Evolutionary conservation across 2,797 vertebrate genomes (phyloP).

Genomic region (Saxicola maurus): DNA sequence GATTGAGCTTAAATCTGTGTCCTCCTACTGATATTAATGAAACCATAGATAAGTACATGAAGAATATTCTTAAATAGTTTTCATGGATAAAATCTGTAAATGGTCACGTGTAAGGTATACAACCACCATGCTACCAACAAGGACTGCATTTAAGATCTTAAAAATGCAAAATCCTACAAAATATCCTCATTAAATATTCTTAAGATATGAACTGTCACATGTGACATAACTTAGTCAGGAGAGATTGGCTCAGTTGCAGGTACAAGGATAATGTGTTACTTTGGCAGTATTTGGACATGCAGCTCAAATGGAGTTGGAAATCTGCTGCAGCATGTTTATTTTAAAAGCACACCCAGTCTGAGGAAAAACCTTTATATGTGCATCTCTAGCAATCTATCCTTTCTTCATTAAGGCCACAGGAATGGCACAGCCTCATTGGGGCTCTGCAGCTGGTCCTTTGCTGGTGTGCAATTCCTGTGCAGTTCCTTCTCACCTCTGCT

Average conservation of each 20-base stretch:
- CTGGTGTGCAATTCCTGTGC: background rate
- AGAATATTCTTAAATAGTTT: background rate
- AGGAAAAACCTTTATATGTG: background rate
- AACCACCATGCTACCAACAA: background rate
- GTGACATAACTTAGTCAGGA: background rate
- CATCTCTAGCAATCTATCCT: background rate
- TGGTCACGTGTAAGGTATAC: rapidly evolving
- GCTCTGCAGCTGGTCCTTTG: background rate
- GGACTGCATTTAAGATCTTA: background rate
- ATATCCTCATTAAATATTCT: background rate
- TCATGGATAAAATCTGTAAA: background rate
- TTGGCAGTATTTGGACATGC: background rate
- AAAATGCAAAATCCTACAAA: background rate
- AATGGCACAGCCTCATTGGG: background rate
- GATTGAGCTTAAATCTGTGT: background rate
- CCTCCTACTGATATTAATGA: background rate
- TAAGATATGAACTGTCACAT: background rate
- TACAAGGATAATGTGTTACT: background rate
- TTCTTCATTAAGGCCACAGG: background rate
- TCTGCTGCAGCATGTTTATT: background rate
- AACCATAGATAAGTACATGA: background rate
- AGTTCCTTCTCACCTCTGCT: background rate
- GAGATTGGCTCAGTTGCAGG: background rate
- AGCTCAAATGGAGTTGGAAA: background rate
- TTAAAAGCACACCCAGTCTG: background rate